These are phyloP conservation scores for Oncorhynchus tshawytscha DNA, from an alignment of 2,113 vertebrate genomes.

Conservation along the genomic window DNA sequence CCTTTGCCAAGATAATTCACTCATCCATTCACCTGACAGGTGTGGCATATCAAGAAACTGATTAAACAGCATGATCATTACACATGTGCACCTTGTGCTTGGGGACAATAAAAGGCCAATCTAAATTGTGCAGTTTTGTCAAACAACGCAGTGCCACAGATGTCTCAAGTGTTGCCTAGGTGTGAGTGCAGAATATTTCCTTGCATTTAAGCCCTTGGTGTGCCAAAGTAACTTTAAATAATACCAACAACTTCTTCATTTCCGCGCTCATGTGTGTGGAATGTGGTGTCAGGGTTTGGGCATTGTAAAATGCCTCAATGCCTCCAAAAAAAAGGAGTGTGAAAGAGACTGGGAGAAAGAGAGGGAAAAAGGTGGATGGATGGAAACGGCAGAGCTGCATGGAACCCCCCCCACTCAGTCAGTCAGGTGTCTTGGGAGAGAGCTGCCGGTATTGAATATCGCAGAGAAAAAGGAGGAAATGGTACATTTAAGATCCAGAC, in stretches of 20 bases:
- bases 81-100: too few relatives aligned
- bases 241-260: not conserved
- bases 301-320: constrained; percentile 43
- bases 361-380: constrained; percentile 42
- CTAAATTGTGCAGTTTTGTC: too few relatives aligned
- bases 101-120: too few relatives aligned
- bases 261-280: not conserved
- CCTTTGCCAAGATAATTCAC: too few relatives aligned
- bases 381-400: constrained; percentile 61
- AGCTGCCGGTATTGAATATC: constrained; percentile 69
- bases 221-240: not conserved
- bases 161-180: too few relatives aligned
- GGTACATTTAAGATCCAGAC: constrained; percentile 73
- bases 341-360: constrained; percentile 25
- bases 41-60: too few relatives aligned
- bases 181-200: too few relatives aligned
- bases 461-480: constrained; percentile 52
- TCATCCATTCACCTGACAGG: too few relatives aligned
- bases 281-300: constrained; percentile 51
- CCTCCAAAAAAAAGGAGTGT: constrained; percentile 12
- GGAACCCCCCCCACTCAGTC: constrained; percentile 65
- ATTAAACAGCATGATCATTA: too few relatives aligned
- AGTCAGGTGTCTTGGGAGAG: constrained; percentile 37
- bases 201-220: not conserved
- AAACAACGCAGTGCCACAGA: too few relatives aligned